These are phyloP conservation scores for Orchestia grillus DNA, from an alignment of 1,140 invertebrate genomes.

Conservation along the genomic window DNA sequence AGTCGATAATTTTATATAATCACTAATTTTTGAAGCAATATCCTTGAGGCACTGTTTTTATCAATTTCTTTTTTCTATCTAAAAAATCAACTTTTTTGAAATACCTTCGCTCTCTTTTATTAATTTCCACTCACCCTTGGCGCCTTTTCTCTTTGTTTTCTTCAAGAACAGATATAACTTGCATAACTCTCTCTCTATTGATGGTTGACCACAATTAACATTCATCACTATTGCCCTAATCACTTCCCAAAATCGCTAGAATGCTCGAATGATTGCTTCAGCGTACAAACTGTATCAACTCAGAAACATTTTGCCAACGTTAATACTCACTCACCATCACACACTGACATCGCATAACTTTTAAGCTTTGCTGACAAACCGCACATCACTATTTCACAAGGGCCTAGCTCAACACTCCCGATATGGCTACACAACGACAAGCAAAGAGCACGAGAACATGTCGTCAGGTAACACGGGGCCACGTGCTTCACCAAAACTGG, in stretches of 20 bases:
- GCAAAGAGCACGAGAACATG: neutral
- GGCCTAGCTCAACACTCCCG: neutral
- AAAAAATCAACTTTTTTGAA: neutral
- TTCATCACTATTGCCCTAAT: neutral
- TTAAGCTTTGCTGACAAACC: neutral
- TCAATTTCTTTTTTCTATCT: neutral
- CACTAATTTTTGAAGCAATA: neutral
- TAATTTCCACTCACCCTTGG: neutral
- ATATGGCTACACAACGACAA: neutral
- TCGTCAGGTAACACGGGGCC: neutral
- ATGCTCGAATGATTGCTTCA: neutral
- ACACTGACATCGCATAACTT: neutral
- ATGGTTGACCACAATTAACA: neutral
- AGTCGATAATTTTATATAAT: neutral
- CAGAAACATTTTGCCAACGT: neutral
- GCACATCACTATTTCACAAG: neutral
- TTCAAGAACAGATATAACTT: neutral
- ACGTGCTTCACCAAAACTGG: slow-evolving; percentile 11
- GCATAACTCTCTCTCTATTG: neutral
- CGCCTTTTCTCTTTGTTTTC: neutral
- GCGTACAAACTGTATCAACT: neutral
- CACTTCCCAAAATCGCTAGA: neutral
- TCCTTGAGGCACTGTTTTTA: neutral
- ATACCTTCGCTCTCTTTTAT: neutral
- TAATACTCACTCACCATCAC: neutral